Percentiles rank a stretch among this genome's conserved stretches.
phyloP scores from a whole-genome alignment of 2,113 vertebrate species.

The Atlantisia rogersi region DNA sequence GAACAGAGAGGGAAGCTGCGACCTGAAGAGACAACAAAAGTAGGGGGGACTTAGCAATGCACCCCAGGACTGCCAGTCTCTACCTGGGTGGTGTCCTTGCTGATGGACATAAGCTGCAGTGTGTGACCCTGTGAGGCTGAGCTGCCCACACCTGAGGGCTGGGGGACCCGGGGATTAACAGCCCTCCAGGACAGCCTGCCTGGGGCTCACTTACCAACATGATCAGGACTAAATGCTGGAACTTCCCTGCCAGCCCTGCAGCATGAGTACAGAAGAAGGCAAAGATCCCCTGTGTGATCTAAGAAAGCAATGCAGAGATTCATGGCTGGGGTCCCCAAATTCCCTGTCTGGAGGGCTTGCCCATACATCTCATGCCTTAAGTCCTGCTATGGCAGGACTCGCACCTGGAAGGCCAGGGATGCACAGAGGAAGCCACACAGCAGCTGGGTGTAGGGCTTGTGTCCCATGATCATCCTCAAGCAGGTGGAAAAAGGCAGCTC shows the following conservation, averaged over 20 bases:
- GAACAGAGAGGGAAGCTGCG: conserved; percentile 72
- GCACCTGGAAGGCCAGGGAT: conserved; percentile 74
- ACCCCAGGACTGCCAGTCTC: not conserved
- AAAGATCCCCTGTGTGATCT: conserved; percentile 80
- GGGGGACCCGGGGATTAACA: not conserved
- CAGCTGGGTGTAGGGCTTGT: conserved; percentile 59
- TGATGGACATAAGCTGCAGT: not conserved
- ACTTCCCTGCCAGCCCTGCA: conserved; percentile 66
- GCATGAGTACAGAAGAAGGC: conserved; percentile 78
- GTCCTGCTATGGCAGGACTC: not conserved
- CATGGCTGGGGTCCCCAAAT: not conserved
- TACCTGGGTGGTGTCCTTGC: not conserved
- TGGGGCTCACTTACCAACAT: conserved; percentile 71
- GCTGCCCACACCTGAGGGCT: not conserved
- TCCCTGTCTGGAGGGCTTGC: not conserved
- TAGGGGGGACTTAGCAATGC: not conserved
- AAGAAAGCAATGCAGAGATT: not conserved
- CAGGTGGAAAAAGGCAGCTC: conserved; percentile 42
- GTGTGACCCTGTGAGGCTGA: not conserved
- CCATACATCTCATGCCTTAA: not conserved
- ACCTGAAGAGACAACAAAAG: conserved; percentile 43
- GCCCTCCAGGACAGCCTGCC: not conserved
- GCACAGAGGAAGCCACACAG: conserved; percentile 67
- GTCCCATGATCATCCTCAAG: conserved; percentile 45
- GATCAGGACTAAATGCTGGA: conserved; percentile 77